Evolutionary conservation across 2,113 vertebrate species (phyloP), one percentile per base, ranked within the genome.

Genomic region (Chionodraco myersi): DNA sequence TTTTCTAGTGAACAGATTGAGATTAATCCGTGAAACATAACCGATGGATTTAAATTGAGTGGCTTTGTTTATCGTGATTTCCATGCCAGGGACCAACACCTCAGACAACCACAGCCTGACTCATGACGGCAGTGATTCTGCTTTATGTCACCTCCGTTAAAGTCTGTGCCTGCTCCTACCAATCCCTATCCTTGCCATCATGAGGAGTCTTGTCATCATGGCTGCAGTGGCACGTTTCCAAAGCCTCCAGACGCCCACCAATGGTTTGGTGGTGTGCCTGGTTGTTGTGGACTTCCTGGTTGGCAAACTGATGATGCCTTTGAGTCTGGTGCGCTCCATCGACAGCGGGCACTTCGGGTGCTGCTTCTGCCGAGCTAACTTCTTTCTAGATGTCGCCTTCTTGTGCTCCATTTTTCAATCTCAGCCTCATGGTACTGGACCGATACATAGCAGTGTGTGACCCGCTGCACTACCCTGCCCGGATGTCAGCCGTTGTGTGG

Each of bases 221-320:
- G 53, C 48, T 30, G 84, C 79, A n/a, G 75, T 83, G 12, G 59
- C 72, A 18, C 26, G 47, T 80, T 88, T 85, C 56, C 79, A 45
- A 54, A 70, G 44, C 13, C 75, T 87, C 3, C 65, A n/a, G 26
- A 82, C 75, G 0, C 53, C 59, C 54, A 83, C 75, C 16, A 80
- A 80, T 10, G 73, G 51, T 41, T 89, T 89, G 16, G 12, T 88
- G 5, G 69, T 81, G 21, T 86, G 81, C 44, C 36, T 83, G 54
- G 81, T 86, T 5, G 64, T 21, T 2, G 69, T 73, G 0, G 85
- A 91, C 71, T 72, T 88, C 52, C 76, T 84, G 51, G 61, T 88
- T 9, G 70, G 30, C 30, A 30, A 30, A 30, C 30, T 30, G 30
- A 30, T 30, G 30, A 30, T 30, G 30, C 30, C 30, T 30, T 30